Conservation (phyloP, 2,113 vertebrate species). For the Helogale parvula region DNA sequence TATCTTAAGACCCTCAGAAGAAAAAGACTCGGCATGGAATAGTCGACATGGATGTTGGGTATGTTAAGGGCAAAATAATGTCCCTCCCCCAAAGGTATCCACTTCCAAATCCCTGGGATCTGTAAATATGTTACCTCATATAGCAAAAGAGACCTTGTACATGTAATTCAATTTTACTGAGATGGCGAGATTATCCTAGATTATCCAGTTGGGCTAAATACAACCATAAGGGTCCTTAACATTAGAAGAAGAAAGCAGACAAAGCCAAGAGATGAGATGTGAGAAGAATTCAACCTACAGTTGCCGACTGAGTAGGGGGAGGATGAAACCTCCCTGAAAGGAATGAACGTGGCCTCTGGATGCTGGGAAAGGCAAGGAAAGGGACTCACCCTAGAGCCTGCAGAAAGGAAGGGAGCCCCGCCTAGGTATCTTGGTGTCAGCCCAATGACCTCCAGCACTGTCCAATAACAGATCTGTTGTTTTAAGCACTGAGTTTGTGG, state of each 20-base stretch:
- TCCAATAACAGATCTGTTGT: not conserved
- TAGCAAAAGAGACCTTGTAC: not conserved
- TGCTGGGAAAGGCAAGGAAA: not conserved
- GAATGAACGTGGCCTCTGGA: not conserved
- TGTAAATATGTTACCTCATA: not conserved
- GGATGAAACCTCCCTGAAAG: not conserved
- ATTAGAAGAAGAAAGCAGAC: not conserved
- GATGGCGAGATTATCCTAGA: not conserved
- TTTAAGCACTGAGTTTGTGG: not conserved
- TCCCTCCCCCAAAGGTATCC: not conserved
- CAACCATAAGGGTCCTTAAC: not conserved
- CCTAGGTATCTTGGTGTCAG: not conserved
- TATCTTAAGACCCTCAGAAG: not conserved
- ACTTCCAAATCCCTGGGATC: not conserved
- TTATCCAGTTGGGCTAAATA: not conserved
- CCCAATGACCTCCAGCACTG: not conserved
- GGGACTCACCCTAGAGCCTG: not conserved
- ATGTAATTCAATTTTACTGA: not conserved
- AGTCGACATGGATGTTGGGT: not conserved
- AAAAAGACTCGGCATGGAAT: not conserved
- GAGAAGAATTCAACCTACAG: not conserved
- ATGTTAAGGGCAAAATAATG: not conserved
- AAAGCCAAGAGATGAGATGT: not conserved
- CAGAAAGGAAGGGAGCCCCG: not conserved
- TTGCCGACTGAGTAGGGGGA: not conserved